These are phyloP conservation scores for Latrodectus hesperus DNA, from an alignment of 2,888 invertebrate genomes.

Conservation along the genomic window DNA sequence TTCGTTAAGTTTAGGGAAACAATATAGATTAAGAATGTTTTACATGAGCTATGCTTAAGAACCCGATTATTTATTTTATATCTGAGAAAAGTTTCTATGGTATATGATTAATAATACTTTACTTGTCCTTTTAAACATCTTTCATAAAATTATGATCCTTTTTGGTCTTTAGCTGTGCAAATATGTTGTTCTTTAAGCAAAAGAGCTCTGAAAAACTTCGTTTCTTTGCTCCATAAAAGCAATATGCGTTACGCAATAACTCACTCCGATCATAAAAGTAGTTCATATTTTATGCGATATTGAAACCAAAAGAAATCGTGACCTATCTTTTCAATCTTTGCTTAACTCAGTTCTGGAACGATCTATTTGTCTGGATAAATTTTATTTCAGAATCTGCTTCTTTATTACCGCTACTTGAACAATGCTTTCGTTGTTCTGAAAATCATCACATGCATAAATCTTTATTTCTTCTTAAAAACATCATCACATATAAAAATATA, in stretches of 20 bases:
- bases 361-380: slow-evolving; percentile 31
- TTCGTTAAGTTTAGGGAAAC: no score
- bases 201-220: not conserved
- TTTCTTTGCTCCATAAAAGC: slow-evolving; percentile 22
- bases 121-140: no score
- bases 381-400: slow-evolving; percentile 8
- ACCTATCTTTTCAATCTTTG: slow-evolving; percentile 56
- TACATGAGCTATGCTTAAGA: no score
- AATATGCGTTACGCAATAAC: slow-evolving; percentile 37
- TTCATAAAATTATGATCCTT: no score
- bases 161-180: not conserved
- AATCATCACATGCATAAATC: no score
- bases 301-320: slow-evolving; percentile 51
- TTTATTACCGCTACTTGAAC: slow-evolving; percentile 14
- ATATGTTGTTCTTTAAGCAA: slow-evolving; percentile 25
- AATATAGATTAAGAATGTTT: no score
- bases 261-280: slow-evolving; percentile 48
- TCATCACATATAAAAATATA: no score
- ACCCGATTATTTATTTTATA: no score
- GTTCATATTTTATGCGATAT: slow-evolving; percentile 59
- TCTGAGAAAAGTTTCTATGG: no score
- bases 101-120: no score
- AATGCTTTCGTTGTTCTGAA: not conserved
- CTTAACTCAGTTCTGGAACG: slow-evolving; percentile 15
- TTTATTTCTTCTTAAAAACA: no score